phyloP scores from a whole-genome alignment of 2,888 invertebrate genomes.

The Drosophila colorata region DNA sequence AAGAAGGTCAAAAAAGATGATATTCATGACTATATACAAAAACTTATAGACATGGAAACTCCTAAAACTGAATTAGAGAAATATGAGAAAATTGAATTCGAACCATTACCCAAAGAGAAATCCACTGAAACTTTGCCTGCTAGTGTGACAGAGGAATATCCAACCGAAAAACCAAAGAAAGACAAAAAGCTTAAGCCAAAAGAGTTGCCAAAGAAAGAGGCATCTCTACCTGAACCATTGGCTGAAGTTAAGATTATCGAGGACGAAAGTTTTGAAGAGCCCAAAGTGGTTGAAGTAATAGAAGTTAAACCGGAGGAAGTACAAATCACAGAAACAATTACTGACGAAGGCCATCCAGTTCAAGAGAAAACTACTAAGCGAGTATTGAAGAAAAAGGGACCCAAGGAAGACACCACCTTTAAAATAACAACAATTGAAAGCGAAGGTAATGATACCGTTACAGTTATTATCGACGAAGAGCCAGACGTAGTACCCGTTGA shows the following conservation, averaged over 20 bases:
- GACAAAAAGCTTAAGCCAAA: constrained; percentile 76
- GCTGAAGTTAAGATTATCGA: constrained; percentile 61
- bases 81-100: constrained; percentile 84
- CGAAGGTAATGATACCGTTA: constrained; percentile 76
- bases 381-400: constrained; percentile 78
- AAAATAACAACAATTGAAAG: constrained; percentile 82
- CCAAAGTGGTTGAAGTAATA: constrained; percentile 64
- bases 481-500: constrained; percentile 48
- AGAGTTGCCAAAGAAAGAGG: constrained; percentile 44
- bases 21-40: constrained; percentile 79
- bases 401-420: constrained; percentile 71
- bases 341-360: constrained; percentile 77
- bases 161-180: constrained; percentile 74
- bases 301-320: constrained; percentile 77
- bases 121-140: constrained; percentile 46
- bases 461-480: constrained; percentile 79
- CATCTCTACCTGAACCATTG: constrained; percentile 39
- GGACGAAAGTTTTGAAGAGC: constrained; percentile 56
- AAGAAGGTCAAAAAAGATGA: constrained; percentile 82
- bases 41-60: constrained; percentile 80
- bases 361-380: constrained; percentile 81
- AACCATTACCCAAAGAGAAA: constrained; percentile 68
- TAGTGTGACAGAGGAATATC: constrained; percentile 67
- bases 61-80: constrained; percentile 83
- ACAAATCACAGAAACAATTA: constrained; percentile 70